Conservation (phyloP, 2,113 vertebrate genomes). For the Taxidea taxus region DNA sequence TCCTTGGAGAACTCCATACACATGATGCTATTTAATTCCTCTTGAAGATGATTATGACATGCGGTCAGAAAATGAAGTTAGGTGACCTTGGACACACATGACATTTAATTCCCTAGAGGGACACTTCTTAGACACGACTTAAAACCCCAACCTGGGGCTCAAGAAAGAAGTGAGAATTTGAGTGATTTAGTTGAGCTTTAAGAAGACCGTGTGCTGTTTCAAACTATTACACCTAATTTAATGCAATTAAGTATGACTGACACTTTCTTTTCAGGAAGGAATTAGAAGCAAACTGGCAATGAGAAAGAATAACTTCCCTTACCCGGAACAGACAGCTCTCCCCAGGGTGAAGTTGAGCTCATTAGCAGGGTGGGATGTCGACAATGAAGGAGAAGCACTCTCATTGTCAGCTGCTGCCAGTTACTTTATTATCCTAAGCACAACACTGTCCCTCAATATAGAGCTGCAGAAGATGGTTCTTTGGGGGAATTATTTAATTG, state of each 20-base stretch:
- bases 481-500: constrained; percentile 40
- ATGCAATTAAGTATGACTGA: constrained; percentile 77
- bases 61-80: constrained; percentile 45
- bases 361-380: constrained; percentile 61
- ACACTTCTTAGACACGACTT: background rate
- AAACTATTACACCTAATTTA: constrained; percentile 70
- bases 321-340: constrained; percentile 57
- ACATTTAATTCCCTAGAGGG: constrained; percentile 5
- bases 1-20: background rate
- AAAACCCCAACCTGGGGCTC: background rate
- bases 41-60: constrained; percentile 19
- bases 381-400: constrained; percentile 51
- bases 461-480: constrained; percentile 22
- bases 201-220: constrained; percentile 33
- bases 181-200: constrained; percentile 20
- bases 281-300: constrained; percentile 58
- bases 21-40: constrained; percentile 10
- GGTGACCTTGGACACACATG: constrained; percentile 11
- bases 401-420: constrained; percentile 25
- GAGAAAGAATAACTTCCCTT: constrained; percentile 71
- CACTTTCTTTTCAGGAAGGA: constrained; percentile 74
- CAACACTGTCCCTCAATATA: background rate
- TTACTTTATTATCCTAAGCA: constrained; percentile 62
- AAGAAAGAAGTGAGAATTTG: background rate
- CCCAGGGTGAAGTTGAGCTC: constrained; percentile 68